Percentiles rank a stretch among this genome's conserved stretches.
Conservation (phyloP, 2,113 vertebrate species). For the Cavia aperea region DNA sequence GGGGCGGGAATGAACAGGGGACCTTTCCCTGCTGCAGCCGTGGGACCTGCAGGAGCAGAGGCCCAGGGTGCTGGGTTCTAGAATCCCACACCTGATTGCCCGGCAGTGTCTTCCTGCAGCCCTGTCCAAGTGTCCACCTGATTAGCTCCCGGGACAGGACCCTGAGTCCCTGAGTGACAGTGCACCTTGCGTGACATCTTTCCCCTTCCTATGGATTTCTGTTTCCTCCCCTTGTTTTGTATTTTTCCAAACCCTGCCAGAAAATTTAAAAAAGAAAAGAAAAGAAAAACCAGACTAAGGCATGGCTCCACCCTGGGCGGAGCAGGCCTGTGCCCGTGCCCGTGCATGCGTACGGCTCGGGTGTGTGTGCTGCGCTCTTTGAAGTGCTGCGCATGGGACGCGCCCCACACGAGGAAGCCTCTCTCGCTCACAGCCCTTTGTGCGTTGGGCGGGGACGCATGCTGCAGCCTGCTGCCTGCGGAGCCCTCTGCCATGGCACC, state of each 20-base stretch:
- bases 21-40: too few species aligned
- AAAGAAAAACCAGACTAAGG: not conserved
- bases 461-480: not conserved
- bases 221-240: not conserved
- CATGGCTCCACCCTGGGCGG: not conserved
- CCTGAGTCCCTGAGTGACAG: not conserved
- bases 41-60: not conserved
- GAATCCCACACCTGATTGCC: not conserved
- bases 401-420: not conserved
- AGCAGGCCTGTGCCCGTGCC: too few species aligned
- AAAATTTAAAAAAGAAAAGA: not conserved
- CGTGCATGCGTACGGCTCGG: not conserved
- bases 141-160: not conserved
- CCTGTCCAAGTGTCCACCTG: fast-evolving
- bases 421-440: fast-evolving
- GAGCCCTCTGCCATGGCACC: not conserved
- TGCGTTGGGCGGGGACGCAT: not conserved
- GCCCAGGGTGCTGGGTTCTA: too few species aligned
- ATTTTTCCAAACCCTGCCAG: not conserved
- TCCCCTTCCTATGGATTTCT: not conserved
- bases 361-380: not conserved
- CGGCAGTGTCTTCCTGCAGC: not conserved
- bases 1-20: too few species aligned
- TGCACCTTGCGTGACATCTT: not conserved
- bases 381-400: not conserved